Base-by-base conservation (phyloP, 1,140 invertebrate genomes). In the Neodiprion pinetum region DNA sequence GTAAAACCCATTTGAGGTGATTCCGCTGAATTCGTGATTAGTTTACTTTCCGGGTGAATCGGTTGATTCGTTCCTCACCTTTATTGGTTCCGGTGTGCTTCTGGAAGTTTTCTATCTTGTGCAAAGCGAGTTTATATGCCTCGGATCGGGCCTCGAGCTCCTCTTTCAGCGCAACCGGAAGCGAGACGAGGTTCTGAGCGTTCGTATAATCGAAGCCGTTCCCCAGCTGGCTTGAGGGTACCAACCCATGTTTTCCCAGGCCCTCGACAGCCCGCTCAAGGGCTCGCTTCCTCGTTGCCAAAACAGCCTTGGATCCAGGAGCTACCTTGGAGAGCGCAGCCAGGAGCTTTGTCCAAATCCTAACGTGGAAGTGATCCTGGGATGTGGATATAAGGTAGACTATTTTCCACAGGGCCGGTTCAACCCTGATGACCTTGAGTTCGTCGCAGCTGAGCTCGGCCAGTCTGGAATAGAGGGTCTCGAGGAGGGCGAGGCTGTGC, bases 161-260 rank as follows among this genome's bases (percentile, higher is more conserved):
- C 11, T 94, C 91, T 86, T 94, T 95, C 67, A 96, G 89, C 1
- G 93, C 93, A 48, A 92, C 90, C 77, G 93, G 92, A 17, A 94
- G 83, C 7, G 92, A 93, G 61, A 93, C 91, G 23, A 93, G 82
- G 28, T 91, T 87, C 1, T 92, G 90, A 1, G 89, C 88, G 4
- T 84, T 83, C 17, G 80, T 75, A 74, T 91, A 90, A 14, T 91
- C 91, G 28, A 91, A 7, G 23, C 21, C 75, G 65, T 73, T 79
- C 7, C 67, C 76, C 74, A 7, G 76, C 28, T 40, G 28, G 72
- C 40, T 50, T 3, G 83, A 80, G 5, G 80, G 89, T 0, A 94
- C 96, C 40, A 98, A 87, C 0, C 97, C 96, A 85, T 98, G 96
- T 75, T 95, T 95, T 1, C 96, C 96, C 40, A 98, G 89, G 65